Base-by-base conservation (phyloP, 2,113 vertebrate genomes). In the Peromyscus maniculatus region DNA sequence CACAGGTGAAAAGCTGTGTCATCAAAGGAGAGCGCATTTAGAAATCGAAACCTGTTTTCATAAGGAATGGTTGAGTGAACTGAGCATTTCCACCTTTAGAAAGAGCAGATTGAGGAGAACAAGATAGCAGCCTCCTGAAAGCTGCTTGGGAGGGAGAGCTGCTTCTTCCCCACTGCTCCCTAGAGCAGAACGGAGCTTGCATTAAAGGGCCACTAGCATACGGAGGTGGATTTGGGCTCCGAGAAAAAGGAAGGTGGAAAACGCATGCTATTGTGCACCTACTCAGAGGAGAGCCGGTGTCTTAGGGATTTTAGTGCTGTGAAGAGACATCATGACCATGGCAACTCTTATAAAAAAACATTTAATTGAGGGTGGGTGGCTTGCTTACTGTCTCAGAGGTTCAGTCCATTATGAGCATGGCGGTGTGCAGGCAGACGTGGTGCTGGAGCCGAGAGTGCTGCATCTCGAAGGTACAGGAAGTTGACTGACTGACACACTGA, bases 31-130 rank as follows among this genome's bases (percentile, higher is more conserved):
- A 7, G 64, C 43, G 43, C 84, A 57, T 87, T 97, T 86, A 86
- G 95, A 93, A 97, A 92, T 66, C 86, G 83, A 89, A 94, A 52
- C 92, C 92, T n/a, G 96, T 72, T 95, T 96, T 97, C 87, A 33
- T 59, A 87, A 66, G 93, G 39, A 75, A 97, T 72, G 90, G 74
- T 90, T 87, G 95, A 93, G 83, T 89, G 96, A 82, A 91, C 89
- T 6, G 91, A 94, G 96, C 31, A 39, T 79, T 94, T 97, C 94
- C 92, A 72, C 78, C 62, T 79, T 93, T 59, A 93, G 93, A 97
- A 96, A 87, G 89, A 78, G 78, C 55, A 92, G 92, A 91, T 49
- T 71, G 93, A 91, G 57, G 26, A 82, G 77, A 92, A 90, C 33
- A 72, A 28, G 95, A 88, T 91, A 96, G 91, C 80, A 10, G 79